Conservation (phyloP, 2,888 invertebrate genomes). For the Ectemnius continuus region DNA sequence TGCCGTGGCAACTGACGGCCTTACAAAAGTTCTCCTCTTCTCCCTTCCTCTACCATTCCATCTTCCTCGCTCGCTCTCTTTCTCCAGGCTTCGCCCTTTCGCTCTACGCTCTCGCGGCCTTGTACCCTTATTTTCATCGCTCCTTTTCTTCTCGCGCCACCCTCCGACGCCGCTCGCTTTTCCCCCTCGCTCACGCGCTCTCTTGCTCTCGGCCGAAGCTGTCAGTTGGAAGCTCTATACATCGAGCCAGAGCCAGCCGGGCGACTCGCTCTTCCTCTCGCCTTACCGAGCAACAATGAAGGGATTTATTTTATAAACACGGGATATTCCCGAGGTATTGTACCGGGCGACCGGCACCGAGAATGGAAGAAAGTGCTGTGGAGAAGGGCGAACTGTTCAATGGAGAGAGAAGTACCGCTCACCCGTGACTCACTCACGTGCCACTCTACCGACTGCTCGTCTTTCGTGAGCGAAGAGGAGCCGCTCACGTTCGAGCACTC, state of each 20-base stretch:
- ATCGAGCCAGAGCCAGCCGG: constrained; percentile 37
- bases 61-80: constrained; percentile 10
- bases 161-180: neutral
- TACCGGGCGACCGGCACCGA: constrained; percentile 45
- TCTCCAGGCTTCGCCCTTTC: constrained; percentile 7
- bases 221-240: constrained; percentile 52
- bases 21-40: constrained; percentile 66
- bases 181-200: neutral
- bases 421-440: constrained; percentile 61
- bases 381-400: neutral
- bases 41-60: neutral
- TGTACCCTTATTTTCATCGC: constrained; percentile 19
- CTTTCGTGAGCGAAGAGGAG: constrained; percentile 47
- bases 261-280: constrained; percentile 39
- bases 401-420: constrained; percentile 36
- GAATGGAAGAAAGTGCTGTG: constrained; percentile 42
- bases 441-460: constrained; percentile 57
- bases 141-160: constrained; percentile 9
- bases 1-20: constrained; percentile 69
- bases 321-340: constrained; percentile 63
- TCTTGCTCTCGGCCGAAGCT: neutral
- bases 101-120: neutral
- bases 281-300: constrained; percentile 65
- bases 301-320: constrained; percentile 74
- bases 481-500: constrained; percentile 48